These are phyloP conservation scores for Mixornis gularis DNA, from an alignment of 2,113 vertebrate species.

Conservation along the genomic window DNA sequence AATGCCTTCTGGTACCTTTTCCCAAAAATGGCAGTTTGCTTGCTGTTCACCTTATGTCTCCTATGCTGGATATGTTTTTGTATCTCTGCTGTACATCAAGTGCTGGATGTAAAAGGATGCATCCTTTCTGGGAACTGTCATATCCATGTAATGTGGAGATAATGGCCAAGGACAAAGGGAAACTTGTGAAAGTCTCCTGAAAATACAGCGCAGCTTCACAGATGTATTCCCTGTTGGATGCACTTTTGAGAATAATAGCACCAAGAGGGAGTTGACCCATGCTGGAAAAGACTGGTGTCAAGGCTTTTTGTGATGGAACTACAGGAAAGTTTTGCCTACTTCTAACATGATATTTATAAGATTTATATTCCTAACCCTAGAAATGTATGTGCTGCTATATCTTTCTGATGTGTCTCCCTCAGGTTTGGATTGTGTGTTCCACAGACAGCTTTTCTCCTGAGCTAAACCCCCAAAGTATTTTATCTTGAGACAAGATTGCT, in stretches of 20 bases:
- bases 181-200: not conserved
- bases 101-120: not conserved
- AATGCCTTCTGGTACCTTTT: not conserved
- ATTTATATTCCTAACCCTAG: not conserved
- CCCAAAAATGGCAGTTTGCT: not conserved
- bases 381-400: not conserved
- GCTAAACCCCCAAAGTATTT: not conserved
- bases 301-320: not conserved
- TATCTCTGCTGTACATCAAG: accelerated
- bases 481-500: not conserved
- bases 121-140: not conserved
- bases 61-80: not conserved
- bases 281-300: not conserved
- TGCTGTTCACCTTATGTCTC: not conserved
- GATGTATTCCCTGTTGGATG: not conserved
- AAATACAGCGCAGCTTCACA: not conserved
- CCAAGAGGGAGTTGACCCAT: not conserved
- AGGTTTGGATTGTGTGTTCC: not conserved
- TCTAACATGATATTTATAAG: not conserved
- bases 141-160: not conserved
- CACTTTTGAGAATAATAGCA: not conserved
- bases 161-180: accelerated
- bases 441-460: not conserved
- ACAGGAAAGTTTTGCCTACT: not conserved
- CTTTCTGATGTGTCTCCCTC: not conserved